Conservation (phyloP, 2,113 vertebrate genomes). For the Kryptolebias marmoratus region DNA sequence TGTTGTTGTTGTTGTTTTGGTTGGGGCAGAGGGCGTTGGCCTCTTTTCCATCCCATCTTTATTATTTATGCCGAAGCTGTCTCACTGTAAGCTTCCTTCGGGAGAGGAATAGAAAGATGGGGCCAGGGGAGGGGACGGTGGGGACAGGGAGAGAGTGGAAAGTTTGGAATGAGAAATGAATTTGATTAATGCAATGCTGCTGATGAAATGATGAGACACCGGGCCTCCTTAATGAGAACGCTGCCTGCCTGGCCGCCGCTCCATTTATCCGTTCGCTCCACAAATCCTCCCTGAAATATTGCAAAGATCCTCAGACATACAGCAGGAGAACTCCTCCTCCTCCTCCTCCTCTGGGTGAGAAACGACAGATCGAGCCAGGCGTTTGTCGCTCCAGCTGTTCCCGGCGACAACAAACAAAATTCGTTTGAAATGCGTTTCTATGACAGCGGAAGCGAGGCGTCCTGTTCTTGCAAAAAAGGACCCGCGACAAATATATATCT, state of each 20-base stretch:
- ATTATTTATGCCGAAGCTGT: conserved; percentile 65
- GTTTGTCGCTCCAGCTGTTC: conserved; percentile 34
- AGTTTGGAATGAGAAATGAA: conserved; percentile 61
- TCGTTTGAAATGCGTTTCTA: conserved; percentile 28
- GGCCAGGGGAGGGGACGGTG: conserved; percentile 33
- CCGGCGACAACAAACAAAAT: conserved; percentile 23
- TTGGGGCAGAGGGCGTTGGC: not conserved
- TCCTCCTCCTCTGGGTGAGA: conserved; percentile 21
- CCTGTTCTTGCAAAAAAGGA: conserved; percentile 28
- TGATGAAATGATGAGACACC: conserved; percentile 71
- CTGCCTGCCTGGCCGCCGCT: conserved; percentile 22
- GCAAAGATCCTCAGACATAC: conserved; percentile 13
- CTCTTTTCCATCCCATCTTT: conserved; percentile 45
- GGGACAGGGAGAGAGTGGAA: conserved; percentile 25
- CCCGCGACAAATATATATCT: conserved; percentile 40
- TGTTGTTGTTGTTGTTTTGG: too few relatives aligned
- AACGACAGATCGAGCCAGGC: not conserved
- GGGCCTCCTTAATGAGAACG: conserved; percentile 57
- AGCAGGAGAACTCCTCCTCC: conserved; percentile 6
- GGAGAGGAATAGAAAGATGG: conserved; percentile 34
- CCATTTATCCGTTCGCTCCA: conserved; percentile 60
- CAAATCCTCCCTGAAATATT: conserved; percentile 35
- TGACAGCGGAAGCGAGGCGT: conserved; percentile 47
- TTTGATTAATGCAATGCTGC: conserved; percentile 57
- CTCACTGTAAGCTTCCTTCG: conserved; percentile 63